Percentiles rank a stretch among this genome's conserved stretches.
These are phyloP conservation scores for Ormyrus nitidulus DNA, from an alignment of 2,888 invertebrate species.

Conservation along the genomic window DNA sequence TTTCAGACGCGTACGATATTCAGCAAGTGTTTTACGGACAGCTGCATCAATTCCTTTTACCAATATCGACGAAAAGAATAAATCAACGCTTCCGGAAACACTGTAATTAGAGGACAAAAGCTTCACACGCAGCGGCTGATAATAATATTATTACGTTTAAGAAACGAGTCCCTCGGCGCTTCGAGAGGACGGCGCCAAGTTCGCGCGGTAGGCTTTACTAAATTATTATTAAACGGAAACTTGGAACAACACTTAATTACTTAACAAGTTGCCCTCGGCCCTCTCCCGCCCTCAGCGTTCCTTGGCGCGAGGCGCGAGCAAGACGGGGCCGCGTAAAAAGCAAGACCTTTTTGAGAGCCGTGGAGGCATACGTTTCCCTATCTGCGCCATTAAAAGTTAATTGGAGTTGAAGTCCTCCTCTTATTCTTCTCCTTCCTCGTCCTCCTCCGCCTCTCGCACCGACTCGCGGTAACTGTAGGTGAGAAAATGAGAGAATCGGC, in stretches of 20 bases:
- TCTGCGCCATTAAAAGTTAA: constrained; percentile 71
- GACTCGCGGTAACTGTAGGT: constrained; percentile 55
- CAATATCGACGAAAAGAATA: no score
- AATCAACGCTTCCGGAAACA: no score
- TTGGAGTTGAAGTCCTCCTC: constrained; percentile 68
- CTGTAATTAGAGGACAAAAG: constrained; percentile 18
- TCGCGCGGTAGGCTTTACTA: constrained; percentile 64
- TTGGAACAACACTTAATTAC: constrained; percentile 70
- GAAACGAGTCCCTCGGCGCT: constrained; percentile 61
- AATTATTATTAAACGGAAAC: constrained; percentile 70
- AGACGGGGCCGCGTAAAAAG: constrained; percentile 14
- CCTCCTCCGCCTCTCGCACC: constrained; percentile 23
- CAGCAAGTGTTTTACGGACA: no score
- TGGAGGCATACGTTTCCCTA: constrained; percentile 69
- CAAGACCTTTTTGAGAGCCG: constrained; percentile 46
- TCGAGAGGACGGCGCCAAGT: constrained; percentile 56
- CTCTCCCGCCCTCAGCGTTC: background rate
- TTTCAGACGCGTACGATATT: no score
- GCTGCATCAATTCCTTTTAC: no score
- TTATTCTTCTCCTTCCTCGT: constrained; percentile 48
- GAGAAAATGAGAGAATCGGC: constrained; percentile 60
- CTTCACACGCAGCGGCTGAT: constrained; percentile 41
- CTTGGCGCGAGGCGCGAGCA: background rate
- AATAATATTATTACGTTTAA: constrained; percentile 55
- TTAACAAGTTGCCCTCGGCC: constrained; percentile 67